Percentiles rank a stretch among this genome's conserved stretches.
phyloP scores from a whole-genome alignment of 2,797 vertebrate genomes.

The Graptemys geographica region DNA sequence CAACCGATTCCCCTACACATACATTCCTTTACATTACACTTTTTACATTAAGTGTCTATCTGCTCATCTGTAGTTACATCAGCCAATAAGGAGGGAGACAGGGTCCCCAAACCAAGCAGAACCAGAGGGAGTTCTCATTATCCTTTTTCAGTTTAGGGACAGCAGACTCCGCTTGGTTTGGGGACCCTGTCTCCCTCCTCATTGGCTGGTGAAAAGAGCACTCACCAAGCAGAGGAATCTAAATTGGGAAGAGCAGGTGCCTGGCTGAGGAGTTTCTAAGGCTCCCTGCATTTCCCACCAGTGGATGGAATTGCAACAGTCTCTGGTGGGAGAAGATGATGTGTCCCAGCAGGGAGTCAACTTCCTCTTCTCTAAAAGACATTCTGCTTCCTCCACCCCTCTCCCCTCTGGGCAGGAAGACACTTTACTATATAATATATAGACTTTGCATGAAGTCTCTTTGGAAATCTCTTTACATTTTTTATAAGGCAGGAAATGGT shows the following conservation, averaged over 20 bases:
- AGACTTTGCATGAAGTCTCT: neutral
- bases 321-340: neutral
- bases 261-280: neutral
- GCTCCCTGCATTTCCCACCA: neutral
- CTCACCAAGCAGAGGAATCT: neutral
- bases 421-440: rapidly evolving
- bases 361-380: neutral
- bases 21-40: conserved; percentile 64
- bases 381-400: rapidly evolving
- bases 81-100: too few relatives aligned
- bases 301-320: neutral
- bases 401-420: neutral
- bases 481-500: conserved; percentile 1
- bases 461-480: neutral
- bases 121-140: too few relatives aligned
- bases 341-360: neutral
- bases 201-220: neutral
- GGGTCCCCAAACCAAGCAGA: too few relatives aligned
- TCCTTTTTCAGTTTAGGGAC: too few relatives aligned
- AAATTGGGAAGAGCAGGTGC: neutral
- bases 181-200: neutral
- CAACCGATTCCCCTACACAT: conserved; percentile 21
- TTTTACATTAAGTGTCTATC: conserved; percentile 63
- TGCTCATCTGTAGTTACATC: conserved; percentile 60
- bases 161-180: neutral